A percentile compares a stretch with the other conserved stretches of the same genome.
phyloP scores from a whole-genome alignment of 1,140 invertebrate species.

The Ladona fulva region DNA sequence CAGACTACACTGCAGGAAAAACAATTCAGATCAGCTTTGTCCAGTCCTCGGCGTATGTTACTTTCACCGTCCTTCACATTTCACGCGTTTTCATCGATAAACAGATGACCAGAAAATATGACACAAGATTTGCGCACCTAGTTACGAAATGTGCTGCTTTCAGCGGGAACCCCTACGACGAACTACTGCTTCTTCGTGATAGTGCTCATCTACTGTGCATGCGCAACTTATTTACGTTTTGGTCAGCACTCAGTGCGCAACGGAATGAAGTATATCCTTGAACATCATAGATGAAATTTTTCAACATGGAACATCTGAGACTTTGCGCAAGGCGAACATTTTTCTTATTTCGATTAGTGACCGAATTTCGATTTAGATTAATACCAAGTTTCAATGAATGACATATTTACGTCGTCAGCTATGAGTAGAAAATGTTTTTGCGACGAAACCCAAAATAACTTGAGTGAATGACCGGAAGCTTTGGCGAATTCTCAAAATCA shows the following conservation, averaged over 20 bases:
- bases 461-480: not conserved
- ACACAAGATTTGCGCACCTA: not conserved
- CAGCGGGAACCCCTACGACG: not conserved
- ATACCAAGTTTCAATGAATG: not conserved
- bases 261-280: too few relatives aligned
- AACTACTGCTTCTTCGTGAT: not conserved
- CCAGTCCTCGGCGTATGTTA: not conserved
- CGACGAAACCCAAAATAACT: not conserved
- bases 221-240: constrained; percentile 1
- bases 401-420: not conserved
- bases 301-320: too few relatives aligned
- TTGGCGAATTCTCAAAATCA: not conserved
- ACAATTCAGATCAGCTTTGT: not conserved
- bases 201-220: not conserved
- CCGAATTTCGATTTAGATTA: too few relatives aligned
- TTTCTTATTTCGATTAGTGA: too few relatives aligned
- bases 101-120: not conserved
- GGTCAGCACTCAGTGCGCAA: not conserved
- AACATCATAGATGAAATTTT: too few relatives aligned
- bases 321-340: too few relatives aligned
- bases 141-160: not conserved
- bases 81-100: constrained; percentile 4
- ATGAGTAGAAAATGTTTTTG: not conserved
- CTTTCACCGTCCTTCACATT: constrained; percentile 4
- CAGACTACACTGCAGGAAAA: too few relatives aligned